Conservation (phyloP, 2,797 vertebrate species). For the Helostoma temminkii region DNA sequence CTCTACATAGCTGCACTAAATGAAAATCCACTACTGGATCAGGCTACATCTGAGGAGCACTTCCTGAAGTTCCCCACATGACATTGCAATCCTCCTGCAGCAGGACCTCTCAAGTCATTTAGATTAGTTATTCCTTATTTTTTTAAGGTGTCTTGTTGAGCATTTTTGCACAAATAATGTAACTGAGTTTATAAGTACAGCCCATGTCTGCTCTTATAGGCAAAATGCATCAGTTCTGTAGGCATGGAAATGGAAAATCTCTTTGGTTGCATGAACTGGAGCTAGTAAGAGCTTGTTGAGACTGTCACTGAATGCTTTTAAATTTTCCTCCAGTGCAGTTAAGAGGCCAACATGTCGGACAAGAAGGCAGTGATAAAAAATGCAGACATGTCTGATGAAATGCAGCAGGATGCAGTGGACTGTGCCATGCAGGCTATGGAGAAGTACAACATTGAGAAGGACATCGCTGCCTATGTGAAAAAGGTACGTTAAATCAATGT, state of each 20-base stretch:
- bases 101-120: not conserved
- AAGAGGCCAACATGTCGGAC: constrained; percentile 92
- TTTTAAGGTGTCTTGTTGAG: not conserved
- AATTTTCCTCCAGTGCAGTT: constrained; percentile 4
- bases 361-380: constrained; percentile 99
- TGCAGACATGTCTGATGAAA: constrained; percentile 99
- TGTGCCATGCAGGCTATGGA: constrained; percentile 99
- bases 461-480: constrained; percentile 98
- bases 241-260: not conserved
- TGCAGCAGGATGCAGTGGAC: constrained; percentile 99
- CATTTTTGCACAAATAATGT: not conserved
- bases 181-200: too few relatives aligned
- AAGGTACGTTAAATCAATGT: constrained; percentile 83
- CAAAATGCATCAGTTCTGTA: not conserved
- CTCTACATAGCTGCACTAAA: not conserved
- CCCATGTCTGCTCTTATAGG: not conserved
- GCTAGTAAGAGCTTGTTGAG: not conserved
- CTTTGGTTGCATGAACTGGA: not conserved
- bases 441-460: constrained; percentile 99
- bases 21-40: not conserved
- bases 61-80: not conserved
- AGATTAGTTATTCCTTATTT: too few relatives aligned
- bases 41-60: too few relatives aligned
- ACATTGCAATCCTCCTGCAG: not conserved
- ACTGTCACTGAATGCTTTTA: not conserved